Evolutionary conservation across 2,888 invertebrate species (phyloP).

Genomic region (Seira sanloemensis): DNA sequence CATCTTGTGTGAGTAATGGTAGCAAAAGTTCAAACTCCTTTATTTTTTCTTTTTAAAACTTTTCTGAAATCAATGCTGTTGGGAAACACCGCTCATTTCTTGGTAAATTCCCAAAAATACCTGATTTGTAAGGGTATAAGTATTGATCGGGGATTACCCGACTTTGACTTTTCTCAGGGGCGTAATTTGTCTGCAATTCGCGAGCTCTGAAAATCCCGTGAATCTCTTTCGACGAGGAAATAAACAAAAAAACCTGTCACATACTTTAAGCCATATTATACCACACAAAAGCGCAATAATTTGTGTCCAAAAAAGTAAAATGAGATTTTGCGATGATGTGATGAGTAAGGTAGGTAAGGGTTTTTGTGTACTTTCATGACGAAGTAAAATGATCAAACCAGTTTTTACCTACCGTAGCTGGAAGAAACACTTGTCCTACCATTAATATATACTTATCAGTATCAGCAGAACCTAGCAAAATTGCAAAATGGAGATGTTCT

Average conservation of each 20-base stretch:
- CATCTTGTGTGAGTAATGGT: too few species aligned
- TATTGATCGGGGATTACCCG: background rate
- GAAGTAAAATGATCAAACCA: background rate
- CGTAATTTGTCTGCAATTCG: background rate
- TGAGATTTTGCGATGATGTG: too few species aligned
- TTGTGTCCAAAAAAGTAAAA: background rate
- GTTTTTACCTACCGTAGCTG: background rate
- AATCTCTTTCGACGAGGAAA: background rate
- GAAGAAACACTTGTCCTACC: background rate
- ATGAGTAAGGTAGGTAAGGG: background rate
- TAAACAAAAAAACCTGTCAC: slow-evolving; percentile 6
- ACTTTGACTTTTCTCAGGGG: background rate
- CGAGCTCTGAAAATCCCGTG: background rate
- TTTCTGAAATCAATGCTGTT: too few species aligned
- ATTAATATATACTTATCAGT: background rate
- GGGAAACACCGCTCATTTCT: background rate
- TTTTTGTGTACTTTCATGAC: background rate
- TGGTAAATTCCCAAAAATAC: background rate
- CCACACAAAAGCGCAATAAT: background rate
- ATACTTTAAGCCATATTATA: background rate
- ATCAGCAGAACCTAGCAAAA: background rate
- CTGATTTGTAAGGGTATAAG: background rate
- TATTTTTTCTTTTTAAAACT: too few species aligned
- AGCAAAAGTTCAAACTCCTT: too few species aligned
- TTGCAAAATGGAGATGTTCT: background rate